phyloP scores from a whole-genome alignment of 2,113 vertebrate species.

The Boulengerochromis microlepis region DNA sequence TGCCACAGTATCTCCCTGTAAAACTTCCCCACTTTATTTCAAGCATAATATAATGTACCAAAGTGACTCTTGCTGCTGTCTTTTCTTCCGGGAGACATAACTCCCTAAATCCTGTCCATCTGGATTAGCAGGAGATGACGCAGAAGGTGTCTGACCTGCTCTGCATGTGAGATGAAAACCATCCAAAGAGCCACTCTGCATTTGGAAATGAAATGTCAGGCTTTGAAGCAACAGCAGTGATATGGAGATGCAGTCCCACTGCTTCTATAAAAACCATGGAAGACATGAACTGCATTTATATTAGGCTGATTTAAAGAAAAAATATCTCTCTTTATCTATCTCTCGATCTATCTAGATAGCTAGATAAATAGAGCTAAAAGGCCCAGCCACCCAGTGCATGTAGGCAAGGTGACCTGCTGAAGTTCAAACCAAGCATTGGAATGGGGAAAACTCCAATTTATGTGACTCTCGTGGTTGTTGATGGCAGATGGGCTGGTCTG shows the following conservation, averaged over 20 bases:
- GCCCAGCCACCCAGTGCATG: neutral
- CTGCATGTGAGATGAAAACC: conserved; percentile 18
- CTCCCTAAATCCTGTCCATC: conserved; percentile 18
- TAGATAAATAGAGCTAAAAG: neutral
- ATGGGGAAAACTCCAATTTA: neutral
- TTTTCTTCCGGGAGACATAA: conserved; percentile 24
- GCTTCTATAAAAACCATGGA: conserved; percentile 8
- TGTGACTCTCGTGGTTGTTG: neutral
- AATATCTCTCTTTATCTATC: neutral
- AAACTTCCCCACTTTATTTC: conserved; percentile 16
- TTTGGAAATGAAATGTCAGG: conserved; percentile 51
- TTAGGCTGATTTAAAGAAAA: neutral
- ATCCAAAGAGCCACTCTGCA: neutral
- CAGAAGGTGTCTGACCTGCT: conserved; percentile 44
- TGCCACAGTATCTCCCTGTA: neutral
- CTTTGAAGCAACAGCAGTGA: neutral
- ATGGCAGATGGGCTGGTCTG: neutral
- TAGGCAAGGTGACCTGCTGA: neutral
- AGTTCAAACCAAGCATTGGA: neutral
- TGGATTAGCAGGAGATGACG: conserved; percentile 18
- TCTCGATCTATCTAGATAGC: neutral
- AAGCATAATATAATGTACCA: neutral
- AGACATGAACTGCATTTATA: neutral
- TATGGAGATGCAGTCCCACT: neutral
- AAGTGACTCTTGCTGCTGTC: conserved; percentile 5